Evolutionary conservation across 2,797 vertebrate species (phyloP), one percentile per base, ranked within the genome.

Genomic region (Liparis tanakae): DNA sequence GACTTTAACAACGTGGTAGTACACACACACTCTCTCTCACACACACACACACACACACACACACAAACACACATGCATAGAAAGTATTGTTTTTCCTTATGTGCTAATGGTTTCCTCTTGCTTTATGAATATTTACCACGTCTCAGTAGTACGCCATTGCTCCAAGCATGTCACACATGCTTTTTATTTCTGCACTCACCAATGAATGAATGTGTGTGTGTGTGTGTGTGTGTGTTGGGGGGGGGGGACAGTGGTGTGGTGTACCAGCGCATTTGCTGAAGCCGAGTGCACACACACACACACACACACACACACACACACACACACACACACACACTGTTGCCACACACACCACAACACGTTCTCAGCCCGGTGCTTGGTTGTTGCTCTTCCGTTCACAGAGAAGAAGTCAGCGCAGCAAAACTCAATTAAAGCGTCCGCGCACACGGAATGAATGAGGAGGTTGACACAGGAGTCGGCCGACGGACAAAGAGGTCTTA

Each of bases 61-160:
- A 56, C 50, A 54, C 17, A 50, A 22, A 65, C 54, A 66, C 67
- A 59, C 2, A 37, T 13, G 50, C 33, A 63, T 15, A 58, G 59
- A 44, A 67, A n/a, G 10, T 50, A 58, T 57, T 53, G 58, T 58
- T 75, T 71, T 53, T 48, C 60, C 56, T 71, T 67, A 75, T 81
- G 89, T 81, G 83, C 80, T 77, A 86, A 87, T 84, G 65, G 33
- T 58, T 39, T 30, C n/a, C 51, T 70, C 61, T 18, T 15, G 67
- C 56, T 79, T 85, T 64, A 84, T 89, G 84, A 87, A 90, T 88
- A 86, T 83, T 85, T 78, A 89, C 57, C 10, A 55, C 1, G 25
- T 80, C 72, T 83, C 76, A 50, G 80, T 48, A 57, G 74, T 44
- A 74, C 7, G 4, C 48, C 22, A 2, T 41, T 71, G 60, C 55